Conservation (phyloP, 2,113 vertebrate species). For the Nesoenas mayeri region DNA sequence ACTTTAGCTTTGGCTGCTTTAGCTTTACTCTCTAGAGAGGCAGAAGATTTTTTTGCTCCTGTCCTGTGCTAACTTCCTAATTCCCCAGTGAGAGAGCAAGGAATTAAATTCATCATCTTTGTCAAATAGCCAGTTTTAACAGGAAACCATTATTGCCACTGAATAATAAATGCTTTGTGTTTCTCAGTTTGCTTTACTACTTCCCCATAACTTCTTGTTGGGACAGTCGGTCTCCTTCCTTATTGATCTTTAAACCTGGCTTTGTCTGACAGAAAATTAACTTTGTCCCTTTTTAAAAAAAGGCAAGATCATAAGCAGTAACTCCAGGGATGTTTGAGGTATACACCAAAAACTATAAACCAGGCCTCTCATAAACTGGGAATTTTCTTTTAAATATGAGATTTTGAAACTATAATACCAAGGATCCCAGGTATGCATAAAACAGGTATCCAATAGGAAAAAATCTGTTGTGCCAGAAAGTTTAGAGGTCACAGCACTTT, state of each 20-base stretch:
- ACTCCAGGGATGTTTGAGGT: not conserved
- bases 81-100: not conserved
- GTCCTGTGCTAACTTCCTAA: conserved; percentile 17
- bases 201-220: conserved; percentile 24
- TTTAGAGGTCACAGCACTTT: not conserved
- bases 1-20: conserved; percentile 6
- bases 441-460: not conserved
- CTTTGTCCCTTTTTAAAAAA: not conserved
- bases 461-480: not conserved
- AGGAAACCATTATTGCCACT: conserved; percentile 54
- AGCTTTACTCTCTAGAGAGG: not conserved
- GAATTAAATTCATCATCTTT: conserved; percentile 46
- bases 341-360: not conserved
- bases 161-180: conserved; percentile 48
- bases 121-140: conserved; percentile 56
- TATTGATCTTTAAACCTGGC: not conserved
- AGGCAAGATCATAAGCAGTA: not conserved
- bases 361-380: not conserved
- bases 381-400: not conserved
- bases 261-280: not conserved
- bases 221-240: conserved; percentile 18
- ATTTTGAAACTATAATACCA: not conserved
- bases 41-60: not conserved
- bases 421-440: not conserved
- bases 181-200: conserved; percentile 12